Percentiles rank a stretch among this genome's conserved stretches.
Conservation (phyloP, 2,113 vertebrate species). For the Phrynosoma blainvillii region DNA sequence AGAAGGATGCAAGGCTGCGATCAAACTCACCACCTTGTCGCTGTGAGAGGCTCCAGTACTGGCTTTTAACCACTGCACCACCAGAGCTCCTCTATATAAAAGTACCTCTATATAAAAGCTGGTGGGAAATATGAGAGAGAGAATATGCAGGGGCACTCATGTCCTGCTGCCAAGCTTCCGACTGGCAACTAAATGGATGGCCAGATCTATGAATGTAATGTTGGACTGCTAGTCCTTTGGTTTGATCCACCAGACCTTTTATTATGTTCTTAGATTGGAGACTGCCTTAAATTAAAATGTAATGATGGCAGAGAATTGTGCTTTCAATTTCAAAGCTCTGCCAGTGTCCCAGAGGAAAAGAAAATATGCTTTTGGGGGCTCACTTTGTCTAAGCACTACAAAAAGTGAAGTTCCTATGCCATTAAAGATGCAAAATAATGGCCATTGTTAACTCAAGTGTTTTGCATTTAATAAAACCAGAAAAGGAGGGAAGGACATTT, state of each 20-base stretch:
- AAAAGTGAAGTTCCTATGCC: neutral
- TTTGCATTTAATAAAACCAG: neutral
- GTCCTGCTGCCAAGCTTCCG: too few species aligned
- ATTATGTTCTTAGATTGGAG: neutral
- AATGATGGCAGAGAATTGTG: neutral
- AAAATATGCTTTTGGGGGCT: neutral
- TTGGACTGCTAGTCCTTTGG: too few species aligned
- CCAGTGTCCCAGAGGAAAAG: neutral
- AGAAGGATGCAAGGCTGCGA: too few species aligned
- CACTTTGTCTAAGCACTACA: slow-evolving; percentile 5
- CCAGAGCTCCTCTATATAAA: too few species aligned
- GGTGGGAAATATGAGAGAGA: too few species aligned
- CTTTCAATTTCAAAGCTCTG: neutral
- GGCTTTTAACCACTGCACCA: too few species aligned
- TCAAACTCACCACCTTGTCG: too few species aligned
- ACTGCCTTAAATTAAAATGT: neutral
- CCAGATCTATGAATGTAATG: too few species aligned
- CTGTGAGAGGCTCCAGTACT: too few species aligned
- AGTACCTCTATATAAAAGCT: too few species aligned
- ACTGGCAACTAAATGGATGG: too few species aligned
- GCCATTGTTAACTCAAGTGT: slow-evolving; percentile 6
- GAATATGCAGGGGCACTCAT: too few species aligned
- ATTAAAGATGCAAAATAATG: neutral
- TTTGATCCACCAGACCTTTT: neutral
- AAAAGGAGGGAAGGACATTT: neutral